Evolutionary conservation across 2,888 invertebrate genomes (phyloP), one percentile per base, ranked within the genome.

Genomic region (Laothoe populi): DNA sequence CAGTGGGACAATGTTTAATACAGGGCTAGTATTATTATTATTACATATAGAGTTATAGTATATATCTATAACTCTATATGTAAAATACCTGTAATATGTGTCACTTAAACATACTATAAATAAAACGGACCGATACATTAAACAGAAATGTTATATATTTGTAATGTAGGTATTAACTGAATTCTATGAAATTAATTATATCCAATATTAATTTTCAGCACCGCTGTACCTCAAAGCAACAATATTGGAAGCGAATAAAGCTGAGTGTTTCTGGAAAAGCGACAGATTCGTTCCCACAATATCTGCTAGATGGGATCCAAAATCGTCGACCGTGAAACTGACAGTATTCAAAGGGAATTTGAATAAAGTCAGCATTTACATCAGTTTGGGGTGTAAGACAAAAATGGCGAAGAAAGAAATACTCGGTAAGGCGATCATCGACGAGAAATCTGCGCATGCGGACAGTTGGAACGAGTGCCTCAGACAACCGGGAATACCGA

Each of bases 181-280:
- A 10, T 38, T 53, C 19, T 53, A 11, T n/a, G 26, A 44, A 23
- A 48, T 31, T 62, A 40, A 63, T 21, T 23, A 0, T 60, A 44
- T 57, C 57, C 62, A 64, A 71, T 64, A 71, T 58, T 67, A 69
- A 65, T 66, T 90, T 92, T 64, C 84, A 95, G 95, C 95, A 40
- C 95, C 95, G 61, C 92, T 97, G 74, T 97, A 97, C 81, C 93
- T 97, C 66, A 97, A 97, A 87, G 96, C 96, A 64, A 95, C 95
- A 0, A 94, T 96, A 65, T 94, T 95, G 66, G 96, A 96, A 78
- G 94, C 94, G 64, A 95, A 94, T 70, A 94, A 92, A 74, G 88
- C 90, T 0, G 93, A 93, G 70, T 90, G 90, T 66, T 92, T 92
- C 67, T 96, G 96, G 96, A 96, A 96, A 80, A 96, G 96, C 70